These are phyloP conservation scores for Chloroceryle inda DNA, from an alignment of 2,797 vertebrate genomes.

Conservation along the genomic window DNA sequence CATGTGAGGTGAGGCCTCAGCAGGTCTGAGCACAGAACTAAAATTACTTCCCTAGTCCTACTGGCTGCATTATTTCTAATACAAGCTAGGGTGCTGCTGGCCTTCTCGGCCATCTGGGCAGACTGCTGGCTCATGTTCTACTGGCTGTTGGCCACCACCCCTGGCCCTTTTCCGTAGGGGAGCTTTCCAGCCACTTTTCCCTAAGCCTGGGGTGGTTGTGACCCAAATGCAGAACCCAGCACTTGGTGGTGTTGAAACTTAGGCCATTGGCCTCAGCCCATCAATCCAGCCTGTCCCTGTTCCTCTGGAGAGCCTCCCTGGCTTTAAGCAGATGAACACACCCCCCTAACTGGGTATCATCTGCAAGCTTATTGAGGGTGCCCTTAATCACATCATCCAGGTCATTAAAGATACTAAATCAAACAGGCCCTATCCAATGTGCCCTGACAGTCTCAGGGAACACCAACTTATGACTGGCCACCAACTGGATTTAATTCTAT, in stretches of 20 bases:
- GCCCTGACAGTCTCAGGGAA: not conserved
- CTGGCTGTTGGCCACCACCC: not conserved
- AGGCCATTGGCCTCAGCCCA: accelerated
- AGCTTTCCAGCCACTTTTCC: not conserved
- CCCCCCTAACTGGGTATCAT: no score
- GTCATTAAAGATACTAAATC: no score
- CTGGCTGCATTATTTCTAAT: no score
- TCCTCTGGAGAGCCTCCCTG: not conserved
- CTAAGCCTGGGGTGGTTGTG: not conserved
- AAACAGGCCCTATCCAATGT: no score
- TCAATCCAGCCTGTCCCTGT: not conserved
- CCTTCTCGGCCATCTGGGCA: not conserved
- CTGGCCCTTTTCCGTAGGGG: accelerated
- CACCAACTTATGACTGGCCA: not conserved
- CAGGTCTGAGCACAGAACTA: no score
- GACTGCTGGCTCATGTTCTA: not conserved
- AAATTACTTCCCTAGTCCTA: not conserved
- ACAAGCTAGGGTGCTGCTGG: not conserved
- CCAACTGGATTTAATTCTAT: not conserved
- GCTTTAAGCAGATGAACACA: not conserved
- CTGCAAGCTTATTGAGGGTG: no score
- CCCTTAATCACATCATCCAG: accelerated
- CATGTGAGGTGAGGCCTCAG: not conserved
- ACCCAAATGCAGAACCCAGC: not conserved
- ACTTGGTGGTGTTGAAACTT: not conserved